Conservation (phyloP, 35 echinoderm and acorn worm genomes). For the Stichopus chloronotus region DNA sequence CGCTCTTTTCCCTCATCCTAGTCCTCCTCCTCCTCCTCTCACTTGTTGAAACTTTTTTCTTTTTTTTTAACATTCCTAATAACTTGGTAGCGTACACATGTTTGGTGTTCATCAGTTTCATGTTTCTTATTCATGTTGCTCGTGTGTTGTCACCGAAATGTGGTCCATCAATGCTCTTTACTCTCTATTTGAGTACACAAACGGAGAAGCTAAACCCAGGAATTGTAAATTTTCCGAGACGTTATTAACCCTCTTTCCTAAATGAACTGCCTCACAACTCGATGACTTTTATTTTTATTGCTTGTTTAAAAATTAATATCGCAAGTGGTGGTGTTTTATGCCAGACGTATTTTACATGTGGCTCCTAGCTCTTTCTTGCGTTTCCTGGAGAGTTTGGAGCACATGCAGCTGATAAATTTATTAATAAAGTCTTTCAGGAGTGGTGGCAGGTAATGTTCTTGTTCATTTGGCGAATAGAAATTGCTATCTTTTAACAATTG, state of each 20-base stretch:
- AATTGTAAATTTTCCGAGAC: constrained; percentile 26
- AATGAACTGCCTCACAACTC: constrained; percentile 6
- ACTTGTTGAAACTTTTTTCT: neutral
- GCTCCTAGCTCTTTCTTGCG: neutral
- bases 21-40: neutral
- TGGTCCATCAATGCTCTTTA: neutral
- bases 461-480: constrained; percentile 28
- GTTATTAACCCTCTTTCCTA: neutral
- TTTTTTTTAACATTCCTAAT: neutral
- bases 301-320: constrained; percentile 54
- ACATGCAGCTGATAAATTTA: constrained; percentile 46
- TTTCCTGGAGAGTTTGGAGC: neutral
- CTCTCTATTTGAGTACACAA: neutral
- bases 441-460: constrained; percentile 19
- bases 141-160: neutral
- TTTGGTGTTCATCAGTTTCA: neutral
- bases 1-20: neutral
- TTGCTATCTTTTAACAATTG: constrained; percentile 48
- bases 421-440: constrained; percentile 50
- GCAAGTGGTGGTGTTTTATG: constrained; percentile 40
- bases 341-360: constrained; percentile 33
- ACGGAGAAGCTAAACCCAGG: neutral
- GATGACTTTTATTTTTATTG: constrained; percentile 48
- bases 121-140: neutral
- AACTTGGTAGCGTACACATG: neutral